Conservation (phyloP, 2,113 vertebrate species). For the Trematomus loennbergii region DNA sequence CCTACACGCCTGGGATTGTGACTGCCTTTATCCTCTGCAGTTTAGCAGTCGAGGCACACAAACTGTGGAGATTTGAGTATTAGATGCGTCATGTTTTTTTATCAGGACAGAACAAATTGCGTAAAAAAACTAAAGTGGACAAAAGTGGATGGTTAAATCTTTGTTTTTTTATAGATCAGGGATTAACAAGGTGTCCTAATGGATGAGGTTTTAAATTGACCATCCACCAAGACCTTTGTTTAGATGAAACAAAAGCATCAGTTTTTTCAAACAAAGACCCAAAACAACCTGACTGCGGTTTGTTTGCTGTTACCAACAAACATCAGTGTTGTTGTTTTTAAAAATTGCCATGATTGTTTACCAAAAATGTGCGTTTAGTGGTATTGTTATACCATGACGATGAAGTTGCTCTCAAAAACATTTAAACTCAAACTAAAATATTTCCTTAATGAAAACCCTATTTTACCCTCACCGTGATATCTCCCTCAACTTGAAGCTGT, state of each 20-base stretch:
- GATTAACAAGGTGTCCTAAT: background rate
- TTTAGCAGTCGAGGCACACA: background rate
- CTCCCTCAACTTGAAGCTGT: background rate
- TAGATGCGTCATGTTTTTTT: background rate
- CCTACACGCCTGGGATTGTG: slow-evolving; percentile 6
- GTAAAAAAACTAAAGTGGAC: no score
- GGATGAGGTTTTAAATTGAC: background rate
- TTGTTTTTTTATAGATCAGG: background rate
- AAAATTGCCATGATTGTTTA: no score
- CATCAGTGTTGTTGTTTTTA: no score
- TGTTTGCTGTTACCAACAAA: background rate
- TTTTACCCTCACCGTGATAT: background rate
- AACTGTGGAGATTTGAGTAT: background rate
- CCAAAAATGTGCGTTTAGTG: no score
- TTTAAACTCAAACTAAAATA: no score
- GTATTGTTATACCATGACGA: no score
- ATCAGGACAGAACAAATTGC: background rate
- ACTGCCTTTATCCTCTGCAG: slow-evolving; percentile 2
- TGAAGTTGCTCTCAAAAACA: no score
- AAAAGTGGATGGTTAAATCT: background rate
- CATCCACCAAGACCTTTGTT: background rate
- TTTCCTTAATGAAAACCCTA: no score
- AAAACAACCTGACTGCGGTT: background rate
- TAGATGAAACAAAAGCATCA: background rate
- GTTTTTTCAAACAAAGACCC: background rate